Evolutionary conservation across 2,113 vertebrate genomes (phyloP).

Genomic region (Octodon degus): DNA sequence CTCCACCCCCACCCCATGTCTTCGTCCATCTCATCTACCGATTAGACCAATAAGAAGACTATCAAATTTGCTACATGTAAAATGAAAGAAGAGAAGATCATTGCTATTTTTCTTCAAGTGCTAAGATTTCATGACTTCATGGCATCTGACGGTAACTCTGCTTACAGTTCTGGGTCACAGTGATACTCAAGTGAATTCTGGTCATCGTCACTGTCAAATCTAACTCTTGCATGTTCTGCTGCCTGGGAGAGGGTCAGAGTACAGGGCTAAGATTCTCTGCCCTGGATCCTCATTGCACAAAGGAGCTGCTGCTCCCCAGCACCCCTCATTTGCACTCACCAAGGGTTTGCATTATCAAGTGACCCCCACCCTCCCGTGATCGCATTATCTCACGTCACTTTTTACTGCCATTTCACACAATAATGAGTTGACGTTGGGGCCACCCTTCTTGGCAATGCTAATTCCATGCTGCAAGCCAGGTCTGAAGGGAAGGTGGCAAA

Average conservation of each 20-base stretch:
- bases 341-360: not conserved
- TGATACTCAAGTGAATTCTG: not conserved
- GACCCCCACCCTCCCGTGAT: not conserved
- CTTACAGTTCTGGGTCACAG: not conserved
- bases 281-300: not conserved
- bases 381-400: not conserved
- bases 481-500: slow-evolving; percentile 71
- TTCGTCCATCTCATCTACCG: not conserved
- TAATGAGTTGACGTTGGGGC: slow-evolving; percentile 49
- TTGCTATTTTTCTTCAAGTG: not conserved
- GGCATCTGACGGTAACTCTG: not conserved
- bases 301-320: not conserved
- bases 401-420: slow-evolving; percentile 9
- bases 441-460: slow-evolving; percentile 67
- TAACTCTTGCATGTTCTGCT: too few relatives aligned
- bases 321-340: not conserved
- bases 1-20: not conserved
- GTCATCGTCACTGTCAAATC: not conserved
- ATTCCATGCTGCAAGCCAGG: slow-evolving; percentile 24
- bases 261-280: not conserved
- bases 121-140: not conserved
- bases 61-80: not conserved
- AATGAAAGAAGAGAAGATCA: not conserved
- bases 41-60: not conserved
- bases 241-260: not conserved